Base-by-base conservation (phyloP, 2,888 invertebrate genomes). In the Melinaea marsaeus region DNA sequence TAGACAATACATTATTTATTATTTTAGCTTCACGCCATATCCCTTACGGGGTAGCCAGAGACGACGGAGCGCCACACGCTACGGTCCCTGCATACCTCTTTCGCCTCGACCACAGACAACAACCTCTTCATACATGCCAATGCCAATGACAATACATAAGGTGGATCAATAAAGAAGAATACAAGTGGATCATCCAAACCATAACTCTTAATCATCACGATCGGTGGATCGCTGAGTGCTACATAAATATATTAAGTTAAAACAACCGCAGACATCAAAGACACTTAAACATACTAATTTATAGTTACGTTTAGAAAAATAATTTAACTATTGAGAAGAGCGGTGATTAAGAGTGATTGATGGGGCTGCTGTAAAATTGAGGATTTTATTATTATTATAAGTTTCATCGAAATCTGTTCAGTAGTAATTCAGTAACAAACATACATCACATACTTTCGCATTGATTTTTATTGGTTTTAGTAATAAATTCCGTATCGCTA, bases 171-270 rank as follows among this genome's bases (percentile, higher is more conserved):
- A 22, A 22, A 48, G 13, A 48, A 3, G 13, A 2, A 48, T 22
- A 47, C 9, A 11, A 4, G n/a, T 3, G n/a, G 11, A 48, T 37
- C 22, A 5, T 32, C 7, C 32, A 6, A 6, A 32, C 9, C 51
- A 51, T 42, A 22, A 51, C 9, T 51, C 51, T 32, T 9, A 42
- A 42, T 42, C 42, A 42, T 67, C 55, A 54, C 56, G 63, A 67
- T 67, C 61, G 61, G 63, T 61, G 55, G 58, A 61, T 65, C 67
- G 58, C 65, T 63, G 65, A 63, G 55, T 58, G 46, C 42, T 57
- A 57, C 62, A 61, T 67, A 67, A 65, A 67, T 65, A 67, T 61
- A 63, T 65, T 65, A 59, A 63, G 54, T 42, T 11, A 11, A 6
- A 42, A 42, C 42, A 42, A 42, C 42, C 42, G 42, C 42, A 58